Evolutionary conservation across 2,797 vertebrate genomes (phyloP).

Genomic region (Platalea minor): DNA sequence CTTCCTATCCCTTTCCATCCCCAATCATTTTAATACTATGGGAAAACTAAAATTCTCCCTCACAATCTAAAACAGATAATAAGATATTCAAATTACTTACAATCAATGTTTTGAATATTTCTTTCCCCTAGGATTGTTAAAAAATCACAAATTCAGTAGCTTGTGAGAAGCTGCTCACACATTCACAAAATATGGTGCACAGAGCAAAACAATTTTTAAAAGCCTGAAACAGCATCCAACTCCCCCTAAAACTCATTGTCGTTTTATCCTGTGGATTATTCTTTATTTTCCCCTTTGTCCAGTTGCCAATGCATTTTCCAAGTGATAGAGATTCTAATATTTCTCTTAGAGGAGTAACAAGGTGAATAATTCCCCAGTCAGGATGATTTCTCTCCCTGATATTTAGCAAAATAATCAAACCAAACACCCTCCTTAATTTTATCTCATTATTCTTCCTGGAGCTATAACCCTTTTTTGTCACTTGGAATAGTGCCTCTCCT

Average conservation of each 20-base stretch:
- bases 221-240: background rate
- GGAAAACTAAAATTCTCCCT: background rate
- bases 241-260: background rate
- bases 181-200: background rate
- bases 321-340: background rate
- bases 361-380: background rate
- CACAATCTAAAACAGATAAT: background rate
- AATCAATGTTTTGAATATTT: background rate
- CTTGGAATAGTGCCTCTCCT: conserved; percentile 10
- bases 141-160: background rate
- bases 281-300: background rate
- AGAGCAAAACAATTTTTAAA: background rate
- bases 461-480: background rate
- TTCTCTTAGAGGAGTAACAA: conserved; percentile 6
- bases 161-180: background rate
- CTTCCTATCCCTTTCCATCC: background rate
- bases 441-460: conserved; percentile 8
- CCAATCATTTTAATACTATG: background rate
- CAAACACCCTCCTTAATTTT: conserved; percentile 28
- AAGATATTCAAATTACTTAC: background rate
- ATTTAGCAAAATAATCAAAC: conserved; percentile 29
- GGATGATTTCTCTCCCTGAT: background rate
- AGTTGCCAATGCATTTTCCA: background rate
- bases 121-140: background rate
- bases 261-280: background rate